Evolutionary conservation across 2,113 vertebrate species (phyloP), one percentile per base, ranked within the genome.

Genomic region (Silurus asotus): DNA sequence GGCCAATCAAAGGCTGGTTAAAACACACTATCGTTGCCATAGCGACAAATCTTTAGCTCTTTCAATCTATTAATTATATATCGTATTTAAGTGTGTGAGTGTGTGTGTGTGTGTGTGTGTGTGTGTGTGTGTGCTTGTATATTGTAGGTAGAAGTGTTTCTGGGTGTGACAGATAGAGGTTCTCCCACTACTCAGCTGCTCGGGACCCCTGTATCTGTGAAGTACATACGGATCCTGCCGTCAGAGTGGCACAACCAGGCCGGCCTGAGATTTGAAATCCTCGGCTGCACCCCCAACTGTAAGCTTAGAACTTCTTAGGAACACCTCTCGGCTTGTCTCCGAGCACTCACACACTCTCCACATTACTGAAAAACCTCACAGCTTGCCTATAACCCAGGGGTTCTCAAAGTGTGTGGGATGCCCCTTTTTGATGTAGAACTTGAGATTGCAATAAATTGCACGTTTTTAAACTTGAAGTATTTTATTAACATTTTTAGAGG

Each of bases 281-380:
- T 95, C 45, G 95, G 95, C n/a, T 96, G 95, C 90, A 87, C 86
- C 0, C 94, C 95, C 0, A 90, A 94, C 91, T 95, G 95, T 96
- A 90, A 87, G 93, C 4, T 28, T 37, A 37, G 28, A 6, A 49
- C 25, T 6, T 51, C 20, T 79, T 13, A 19, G 15, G 15, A 45
- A 75, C 20, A n/a, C 45, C 25, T 20, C 82, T 19, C 58, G 4
- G 25, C 76, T 28, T 15, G n/a, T 17, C 64, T 10, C 19, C 8
- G 48, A 15, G 19, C 6, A 8, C 67, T 8, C 67, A 17, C 67
- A 45, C 67, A 70, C 67, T 6, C 64, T 1, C n/a, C 62, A n/a
- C 62, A 5, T 37, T 37, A 37, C 37, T 37, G 37, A 37, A 37
- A 37, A 37, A 37, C 37, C 37, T 1, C 2, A 37, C 37, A 37